Conservation (phyloP, 2,113 vertebrate species). For the Psephotus haematonotus region DNA sequence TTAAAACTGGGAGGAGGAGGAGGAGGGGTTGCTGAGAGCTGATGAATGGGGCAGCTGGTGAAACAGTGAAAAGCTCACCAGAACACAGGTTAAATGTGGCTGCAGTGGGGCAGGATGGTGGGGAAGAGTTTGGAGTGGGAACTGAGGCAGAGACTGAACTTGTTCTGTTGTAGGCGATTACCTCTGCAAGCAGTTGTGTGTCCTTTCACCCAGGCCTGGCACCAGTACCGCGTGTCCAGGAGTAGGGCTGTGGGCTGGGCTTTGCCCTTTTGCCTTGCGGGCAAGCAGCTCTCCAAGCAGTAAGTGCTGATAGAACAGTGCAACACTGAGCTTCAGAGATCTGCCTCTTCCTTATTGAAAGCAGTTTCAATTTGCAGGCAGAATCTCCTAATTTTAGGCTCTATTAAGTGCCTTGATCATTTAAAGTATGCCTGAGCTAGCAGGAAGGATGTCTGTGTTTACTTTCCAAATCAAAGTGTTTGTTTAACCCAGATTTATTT, state of each 20-base stretch:
- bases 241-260: background rate
- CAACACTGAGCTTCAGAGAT: background rate
- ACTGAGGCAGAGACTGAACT: background rate
- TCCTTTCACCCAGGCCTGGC: background rate
- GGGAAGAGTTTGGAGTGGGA: background rate
- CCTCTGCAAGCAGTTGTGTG: background rate
- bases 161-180: background rate
- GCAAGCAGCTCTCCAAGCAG: background rate
- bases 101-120: rapidly evolving
- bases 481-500: conserved; percentile 38
- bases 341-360: background rate
- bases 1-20: background rate
- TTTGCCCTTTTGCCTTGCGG: background rate
- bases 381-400: background rate
- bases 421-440: background rate
- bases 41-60: background rate
- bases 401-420: background rate
- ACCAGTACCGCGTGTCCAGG: rapidly evolving
- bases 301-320: background rate
- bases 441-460: background rate
- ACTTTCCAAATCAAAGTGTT: conserved; percentile 9
- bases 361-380: background rate
- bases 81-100: background rate
- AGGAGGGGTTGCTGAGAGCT: background rate
- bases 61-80: background rate